phyloP scores from a whole-genome alignment of 1,140 invertebrate genomes.

The Diorhabda elongata region DNA sequence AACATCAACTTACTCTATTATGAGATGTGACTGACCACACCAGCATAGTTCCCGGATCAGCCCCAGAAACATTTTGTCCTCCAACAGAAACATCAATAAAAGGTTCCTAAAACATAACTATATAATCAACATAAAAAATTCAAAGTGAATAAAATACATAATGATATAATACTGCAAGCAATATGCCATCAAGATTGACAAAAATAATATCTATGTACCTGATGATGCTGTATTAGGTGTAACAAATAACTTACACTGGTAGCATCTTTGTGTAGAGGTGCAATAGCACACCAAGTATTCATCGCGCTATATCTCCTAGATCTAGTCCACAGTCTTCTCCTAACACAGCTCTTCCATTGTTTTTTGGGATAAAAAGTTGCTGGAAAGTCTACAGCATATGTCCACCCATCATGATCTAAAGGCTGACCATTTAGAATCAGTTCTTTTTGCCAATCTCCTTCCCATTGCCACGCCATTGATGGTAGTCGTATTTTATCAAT shows the following conservation, averaged over 20 bases:
- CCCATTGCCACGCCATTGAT: slow-evolving; percentile 90
- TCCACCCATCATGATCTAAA: slow-evolving; percentile 88
- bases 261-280: slow-evolving; percentile 80
- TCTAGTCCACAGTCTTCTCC: slow-evolving; percentile 83
- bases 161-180: not conserved
- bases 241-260: slow-evolving; percentile 57
- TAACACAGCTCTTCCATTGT: slow-evolving; percentile 87
- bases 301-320: slow-evolving; percentile 82
- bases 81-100: slow-evolving; percentile 83
- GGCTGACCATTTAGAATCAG: slow-evolving; percentile 81
- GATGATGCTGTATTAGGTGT: no score
- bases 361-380: slow-evolving; percentile 76
- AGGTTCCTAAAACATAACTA: slow-evolving; percentile 57
- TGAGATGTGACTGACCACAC: slow-evolving; percentile 91
- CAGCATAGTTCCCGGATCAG: slow-evolving; percentile 64
- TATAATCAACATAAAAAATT: not conserved
- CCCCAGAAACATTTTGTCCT: slow-evolving; percentile 74
- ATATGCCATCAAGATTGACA: not conserved
- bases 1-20: slow-evolving; percentile 60
- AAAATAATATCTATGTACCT: not conserved
- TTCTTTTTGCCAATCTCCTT: slow-evolving; percentile 88
- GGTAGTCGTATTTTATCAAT: slow-evolving; percentile 79
- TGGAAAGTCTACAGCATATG: slow-evolving; percentile 90
- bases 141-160: not conserved
- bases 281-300: slow-evolving; percentile 88